Conservation (phyloP, 2,113 vertebrate species). For the Psilopogon haemacephalus region DNA sequence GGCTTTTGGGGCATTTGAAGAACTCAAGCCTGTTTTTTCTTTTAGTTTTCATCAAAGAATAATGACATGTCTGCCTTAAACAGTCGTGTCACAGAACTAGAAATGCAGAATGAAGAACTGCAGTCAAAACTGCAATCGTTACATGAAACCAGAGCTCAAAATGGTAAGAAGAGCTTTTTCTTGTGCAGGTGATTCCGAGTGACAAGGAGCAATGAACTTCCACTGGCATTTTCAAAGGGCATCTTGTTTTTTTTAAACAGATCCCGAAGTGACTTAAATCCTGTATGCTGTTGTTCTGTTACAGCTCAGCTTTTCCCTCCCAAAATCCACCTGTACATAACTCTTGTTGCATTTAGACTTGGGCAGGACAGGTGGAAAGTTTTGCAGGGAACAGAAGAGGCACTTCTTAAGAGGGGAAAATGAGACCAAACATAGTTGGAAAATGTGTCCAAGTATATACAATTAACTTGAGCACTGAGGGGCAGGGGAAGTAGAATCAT, state of each 20-base stretch:
- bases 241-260: neutral
- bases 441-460: neutral
- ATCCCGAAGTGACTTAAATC: neutral
- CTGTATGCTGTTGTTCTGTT: neutral
- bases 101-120: constrained; percentile 81
- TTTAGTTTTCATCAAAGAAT: constrained; percentile 74
- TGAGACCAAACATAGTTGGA: neutral
- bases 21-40: neutral
- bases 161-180: constrained; percentile 71
- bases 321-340: neutral
- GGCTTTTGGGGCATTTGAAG: neutral
- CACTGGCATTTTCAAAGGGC: neutral
- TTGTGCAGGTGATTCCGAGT: neutral
- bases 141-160: constrained; percentile 78
- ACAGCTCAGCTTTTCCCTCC: neutral
- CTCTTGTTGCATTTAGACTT: neutral
- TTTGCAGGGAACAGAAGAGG: neutral
- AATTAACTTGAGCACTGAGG: neutral
- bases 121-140: constrained; percentile 80
- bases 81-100: constrained; percentile 75
- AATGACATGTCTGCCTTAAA: constrained; percentile 74
- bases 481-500: neutral
- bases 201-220: neutral
- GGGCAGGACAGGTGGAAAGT: neutral
- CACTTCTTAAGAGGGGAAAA: neutral